Base-by-base conservation (phyloP, 2,888 invertebrate genomes). In the Leptinotarsa rubiginosa region DNA sequence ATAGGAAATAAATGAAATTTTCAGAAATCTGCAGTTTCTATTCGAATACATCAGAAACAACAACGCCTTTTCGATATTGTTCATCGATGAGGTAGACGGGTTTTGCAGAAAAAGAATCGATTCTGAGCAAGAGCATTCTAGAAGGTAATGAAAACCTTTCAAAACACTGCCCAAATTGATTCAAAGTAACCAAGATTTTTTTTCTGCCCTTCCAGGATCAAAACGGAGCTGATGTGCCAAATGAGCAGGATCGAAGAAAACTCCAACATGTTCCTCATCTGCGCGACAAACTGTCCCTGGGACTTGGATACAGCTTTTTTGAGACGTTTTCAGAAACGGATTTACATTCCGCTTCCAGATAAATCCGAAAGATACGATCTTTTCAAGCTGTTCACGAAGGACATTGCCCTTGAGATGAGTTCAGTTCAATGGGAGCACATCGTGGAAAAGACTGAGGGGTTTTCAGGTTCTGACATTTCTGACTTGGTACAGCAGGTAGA, bases 271-370 rank as follows among this genome's bases (percentile, higher is more conserved):
- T 85, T 90, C 76, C 81, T 91, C 18, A 84, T 91, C 31, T 89
- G 90, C 80, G 91, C 91, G 18, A 92, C 91, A 3, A 92, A 92
- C 83, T 91, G 91, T 80, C 92, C 92, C 0, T 91, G 91, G 91
- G 91, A 92, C 75, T 84, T 92, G 41, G 92, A 92, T 80, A 83
- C 89, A 0, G 92, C 91, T 1, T 91, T 91, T 79, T 81, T 91
- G 71, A 81, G 91, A 70, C 85, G 92, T 62, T 91, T 91, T 79
- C 90, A 91, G 81, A 89, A 89, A 81, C 86, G 89, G 16, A 87
- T 91, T 47, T 90, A 89, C 82, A 87, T 91, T 50, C 89, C 91
- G 1, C 83, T 91, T 31, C 92, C 91, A 4, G 79, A 83, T 70
- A 69, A 73, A 4, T 56, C 77, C 4, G 86, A 87, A 74, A 79